A percentile compares a stretch with the other conserved stretches of the same genome.
Evolutionary conservation across 2,797 vertebrate genomes (phyloP).

Genomic region (Australoheros facetus): DNA sequence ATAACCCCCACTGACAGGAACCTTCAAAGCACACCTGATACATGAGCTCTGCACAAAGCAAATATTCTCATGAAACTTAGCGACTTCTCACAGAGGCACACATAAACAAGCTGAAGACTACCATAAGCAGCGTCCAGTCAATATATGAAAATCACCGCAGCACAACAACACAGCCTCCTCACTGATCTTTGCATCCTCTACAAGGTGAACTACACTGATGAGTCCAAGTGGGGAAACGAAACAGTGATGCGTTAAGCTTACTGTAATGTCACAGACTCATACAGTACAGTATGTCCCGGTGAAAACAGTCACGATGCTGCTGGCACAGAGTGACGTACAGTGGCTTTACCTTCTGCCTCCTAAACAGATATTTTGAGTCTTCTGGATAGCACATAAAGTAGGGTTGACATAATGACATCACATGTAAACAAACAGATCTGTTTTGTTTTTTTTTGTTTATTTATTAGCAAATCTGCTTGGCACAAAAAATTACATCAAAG

Average conservation of each 20-base stretch:
- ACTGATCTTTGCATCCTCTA: neutral
- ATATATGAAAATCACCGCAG: neutral
- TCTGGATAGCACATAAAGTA: neutral
- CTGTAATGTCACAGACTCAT: slow-evolving; percentile 28
- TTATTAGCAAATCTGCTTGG: neutral
- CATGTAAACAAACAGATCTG: neutral
- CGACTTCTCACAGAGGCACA: neutral
- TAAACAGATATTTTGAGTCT: slow-evolving; percentile 31
- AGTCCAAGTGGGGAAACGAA: slow-evolving; percentile 4
- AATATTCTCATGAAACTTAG: neutral
- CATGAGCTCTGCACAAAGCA: slow-evolving; percentile 13
- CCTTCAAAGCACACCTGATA: slow-evolving; percentile 41
- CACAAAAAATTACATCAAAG: neutral
- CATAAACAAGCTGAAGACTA: slow-evolving; percentile 1
- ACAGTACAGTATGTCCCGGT: slow-evolving; percentile 51
- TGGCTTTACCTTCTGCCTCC: slow-evolving; percentile 29
- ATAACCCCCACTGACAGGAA: slow-evolving; percentile 52
- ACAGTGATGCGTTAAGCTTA: slow-evolving; percentile 6
- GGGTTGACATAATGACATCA: neutral
- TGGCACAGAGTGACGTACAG: slow-evolving; percentile 1
- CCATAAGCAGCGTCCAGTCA: neutral
- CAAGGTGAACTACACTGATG: slow-evolving; percentile 9
- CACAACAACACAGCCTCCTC: neutral
- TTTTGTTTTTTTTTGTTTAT: neutral
- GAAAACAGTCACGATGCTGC: slow-evolving; percentile 12